These are phyloP conservation scores for Musca vetustissima DNA, from an alignment of 1,140 invertebrate species.

Conservation along the genomic window DNA sequence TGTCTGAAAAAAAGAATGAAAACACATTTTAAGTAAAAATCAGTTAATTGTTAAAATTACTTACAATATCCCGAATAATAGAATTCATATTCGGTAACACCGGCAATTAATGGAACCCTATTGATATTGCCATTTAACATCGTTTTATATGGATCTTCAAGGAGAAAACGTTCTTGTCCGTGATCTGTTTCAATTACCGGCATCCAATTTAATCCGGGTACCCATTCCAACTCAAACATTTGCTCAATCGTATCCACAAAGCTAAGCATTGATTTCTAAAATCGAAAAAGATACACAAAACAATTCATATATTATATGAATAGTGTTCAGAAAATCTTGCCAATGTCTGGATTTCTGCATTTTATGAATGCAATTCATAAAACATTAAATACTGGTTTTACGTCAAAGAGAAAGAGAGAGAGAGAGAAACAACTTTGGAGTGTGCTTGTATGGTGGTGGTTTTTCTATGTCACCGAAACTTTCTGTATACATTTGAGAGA, in stretches of 20 bases:
- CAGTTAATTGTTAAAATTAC: constrained; percentile 29
- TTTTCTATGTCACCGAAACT: too few species aligned
- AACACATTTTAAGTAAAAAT: too few species aligned
- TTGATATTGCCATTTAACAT: constrained; percentile 61
- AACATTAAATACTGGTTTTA: too few species aligned
- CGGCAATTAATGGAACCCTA: constrained; percentile 67
- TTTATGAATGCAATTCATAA: too few species aligned
- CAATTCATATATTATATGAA: too few species aligned
- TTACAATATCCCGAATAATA: constrained; percentile 57
- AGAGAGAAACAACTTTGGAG: too few species aligned
- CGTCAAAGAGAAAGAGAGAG: too few species aligned
- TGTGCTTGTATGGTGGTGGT: too few species aligned
- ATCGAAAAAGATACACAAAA: not conserved
- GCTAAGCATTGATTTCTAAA: constrained; percentile 57
- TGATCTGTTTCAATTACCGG: constrained; percentile 69
- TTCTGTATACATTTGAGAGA: too few species aligned
- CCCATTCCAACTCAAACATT: constrained; percentile 58
- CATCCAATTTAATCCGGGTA: constrained; percentile 63
- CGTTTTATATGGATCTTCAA: constrained; percentile 61
- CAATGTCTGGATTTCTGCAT: too few species aligned
- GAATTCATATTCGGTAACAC: constrained; percentile 68
- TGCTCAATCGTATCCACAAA: constrained; percentile 57
- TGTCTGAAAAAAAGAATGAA: not conserved
- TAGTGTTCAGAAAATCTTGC: too few species aligned
- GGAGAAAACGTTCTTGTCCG: constrained; percentile 67